phyloP scores from a whole-genome alignment of 1,140 invertebrate genomes.

The Mesaphorura yosii region DNA sequence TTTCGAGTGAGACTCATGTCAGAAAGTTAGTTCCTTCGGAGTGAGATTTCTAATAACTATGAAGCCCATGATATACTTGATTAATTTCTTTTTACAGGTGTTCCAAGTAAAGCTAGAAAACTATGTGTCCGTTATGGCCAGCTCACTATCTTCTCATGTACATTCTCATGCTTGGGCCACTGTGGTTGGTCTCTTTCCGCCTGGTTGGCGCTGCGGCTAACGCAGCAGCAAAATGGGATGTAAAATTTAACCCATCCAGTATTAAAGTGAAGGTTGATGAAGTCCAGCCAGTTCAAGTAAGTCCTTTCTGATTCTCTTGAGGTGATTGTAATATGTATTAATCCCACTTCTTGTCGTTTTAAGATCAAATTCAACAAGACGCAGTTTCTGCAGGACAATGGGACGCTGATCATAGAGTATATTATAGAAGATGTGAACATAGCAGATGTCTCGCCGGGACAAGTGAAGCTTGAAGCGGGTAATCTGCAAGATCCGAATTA shows the following conservation, averaged over 20 bases:
- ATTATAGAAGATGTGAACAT: constrained; percentile 27
- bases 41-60: too few species aligned
- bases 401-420: constrained; percentile 21
- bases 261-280: constrained; percentile 23
- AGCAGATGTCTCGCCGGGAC: constrained; percentile 13
- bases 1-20: too few species aligned
- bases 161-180: constrained; percentile 40
- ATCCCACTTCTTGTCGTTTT: constrained; percentile 8
- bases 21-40: too few species aligned
- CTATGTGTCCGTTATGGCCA: constrained; percentile 51
- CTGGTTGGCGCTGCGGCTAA: constrained; percentile 36
- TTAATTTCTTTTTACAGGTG: not conserved
- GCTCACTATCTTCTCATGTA: constrained; percentile 46
- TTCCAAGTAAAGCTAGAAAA: constrained; percentile 8
- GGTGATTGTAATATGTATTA: not conserved
- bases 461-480: not conserved
- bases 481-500: not conserved
- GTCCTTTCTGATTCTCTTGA: not conserved
- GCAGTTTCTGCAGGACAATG: not conserved
- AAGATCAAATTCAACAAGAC: constrained; percentile 17
- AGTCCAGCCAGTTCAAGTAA: constrained; percentile 8
- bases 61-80: too few species aligned
- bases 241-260: constrained; percentile 33
- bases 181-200: constrained; percentile 41
- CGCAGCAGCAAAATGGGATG: constrained; percentile 29